These are phyloP conservation scores for Polyergus mexicanus DNA, from an alignment of 1,140 invertebrate genomes.

Conservation along the genomic window DNA sequence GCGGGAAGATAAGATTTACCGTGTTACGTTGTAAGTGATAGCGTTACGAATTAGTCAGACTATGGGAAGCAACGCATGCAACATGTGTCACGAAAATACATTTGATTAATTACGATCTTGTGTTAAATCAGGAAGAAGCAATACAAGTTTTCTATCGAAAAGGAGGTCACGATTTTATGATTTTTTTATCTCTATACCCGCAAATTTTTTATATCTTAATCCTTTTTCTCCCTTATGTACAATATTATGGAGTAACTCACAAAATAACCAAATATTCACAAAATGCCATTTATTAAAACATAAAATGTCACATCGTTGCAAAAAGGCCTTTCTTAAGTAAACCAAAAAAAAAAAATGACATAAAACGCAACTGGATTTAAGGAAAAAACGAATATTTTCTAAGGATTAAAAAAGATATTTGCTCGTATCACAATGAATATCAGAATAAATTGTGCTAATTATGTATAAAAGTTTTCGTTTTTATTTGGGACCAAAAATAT, in stretches of 20 bases:
- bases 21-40: conserved; percentile 40
- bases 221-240: background rate
- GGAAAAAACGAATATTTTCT: conserved; percentile 1
- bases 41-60: conserved; percentile 33
- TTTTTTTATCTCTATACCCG: background rate
- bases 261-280: background rate
- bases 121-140: conserved; percentile 25
- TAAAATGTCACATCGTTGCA: background rate
- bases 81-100: conserved; percentile 1
- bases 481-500: conserved; percentile 53
- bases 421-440: conserved; percentile 28
- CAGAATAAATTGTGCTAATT: background rate
- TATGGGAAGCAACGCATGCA: background rate
- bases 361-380: background rate
- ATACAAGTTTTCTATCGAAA: conserved; percentile 38
- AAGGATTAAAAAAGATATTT: background rate
- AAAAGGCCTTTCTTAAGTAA: background rate
- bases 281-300: background rate
- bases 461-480: conserved; percentile 1
- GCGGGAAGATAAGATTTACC: conserved; percentile 23
- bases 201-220: background rate
- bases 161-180: conserved; percentile 50
- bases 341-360: background rate
- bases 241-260: background rate
- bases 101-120: conserved; percentile 25